Percentiles rank a stretch among this genome's conserved stretches.
Evolutionary conservation across 2,888 invertebrate genomes (phyloP).

Genomic region (Lithophane socia): DNA sequence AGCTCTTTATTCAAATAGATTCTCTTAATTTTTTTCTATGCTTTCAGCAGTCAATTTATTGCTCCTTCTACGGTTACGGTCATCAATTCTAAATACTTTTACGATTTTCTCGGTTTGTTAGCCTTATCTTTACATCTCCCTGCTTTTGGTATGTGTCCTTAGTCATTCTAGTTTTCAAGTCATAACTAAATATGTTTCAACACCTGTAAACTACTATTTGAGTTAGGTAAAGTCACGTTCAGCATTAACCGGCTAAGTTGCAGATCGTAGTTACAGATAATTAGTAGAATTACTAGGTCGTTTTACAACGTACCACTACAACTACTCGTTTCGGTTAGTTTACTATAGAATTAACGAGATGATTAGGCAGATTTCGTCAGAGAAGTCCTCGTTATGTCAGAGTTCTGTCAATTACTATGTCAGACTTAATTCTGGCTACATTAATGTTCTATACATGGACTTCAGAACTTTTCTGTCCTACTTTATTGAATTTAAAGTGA

Average conservation of each 20-base stretch:
- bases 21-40: not conserved
- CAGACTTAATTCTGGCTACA: not conserved
- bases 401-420: not conserved
- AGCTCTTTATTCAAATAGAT: not conserved
- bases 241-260: conserved; percentile 17
- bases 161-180: conserved; percentile 8
- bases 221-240: conserved; percentile 21
- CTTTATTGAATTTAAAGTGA: not conserved
- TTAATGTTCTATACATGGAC: not conserved
- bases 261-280: conserved; percentile 31
- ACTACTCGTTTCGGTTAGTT: conserved; percentile 42
- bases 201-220: conserved; percentile 21
- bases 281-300: conserved; percentile 17
- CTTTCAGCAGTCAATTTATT: not conserved
- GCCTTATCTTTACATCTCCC: not conserved
- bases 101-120: not conserved
- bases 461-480: not conserved
- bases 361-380: not conserved
- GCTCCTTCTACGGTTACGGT: not conserved
- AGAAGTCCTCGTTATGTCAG: conserved; percentile 17
- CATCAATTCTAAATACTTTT: conserved; percentile 3
- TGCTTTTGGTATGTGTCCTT: not conserved
- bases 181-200: conserved; percentile 13
- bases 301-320: conserved; percentile 15
- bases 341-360: conserved; percentile 17